These are phyloP conservation scores for Botia almorhae DNA, from an alignment of 2,797 vertebrate species.

Conservation along the genomic window DNA sequence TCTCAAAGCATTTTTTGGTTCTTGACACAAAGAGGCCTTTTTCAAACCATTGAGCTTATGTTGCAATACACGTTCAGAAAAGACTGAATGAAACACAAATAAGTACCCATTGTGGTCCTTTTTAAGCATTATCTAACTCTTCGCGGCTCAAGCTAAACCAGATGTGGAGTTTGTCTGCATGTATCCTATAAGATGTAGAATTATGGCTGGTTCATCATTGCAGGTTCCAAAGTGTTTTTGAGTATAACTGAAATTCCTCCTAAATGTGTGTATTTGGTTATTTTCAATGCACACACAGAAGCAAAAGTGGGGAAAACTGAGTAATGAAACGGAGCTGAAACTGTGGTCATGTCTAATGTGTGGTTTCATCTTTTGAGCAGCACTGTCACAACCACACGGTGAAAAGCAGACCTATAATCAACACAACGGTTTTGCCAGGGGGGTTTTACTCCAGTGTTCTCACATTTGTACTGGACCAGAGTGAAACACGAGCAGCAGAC, in stretches of 20 bases:
- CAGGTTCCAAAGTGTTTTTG: conserved; percentile 28
- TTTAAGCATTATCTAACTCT: conserved; percentile 35
- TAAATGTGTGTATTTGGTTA: conserved; percentile 23
- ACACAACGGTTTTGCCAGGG: conserved; percentile 33
- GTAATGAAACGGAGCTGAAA: conserved; percentile 45
- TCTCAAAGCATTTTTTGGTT: too few relatives aligned
- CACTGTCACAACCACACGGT: conserved; percentile 22
- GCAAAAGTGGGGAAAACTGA: conserved; percentile 42
- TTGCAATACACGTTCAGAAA: too few relatives aligned
- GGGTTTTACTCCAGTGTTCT: conserved; percentile 37
- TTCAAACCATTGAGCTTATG: conserved; percentile 9
- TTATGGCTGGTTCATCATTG: conserved; percentile 35
- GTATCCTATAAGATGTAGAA: conserved; percentile 45
- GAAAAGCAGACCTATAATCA: conserved; percentile 51
- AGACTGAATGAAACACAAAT: not conserved
- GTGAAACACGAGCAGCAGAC: conserved; percentile 10
- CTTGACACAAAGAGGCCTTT: not conserved
- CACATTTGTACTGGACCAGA: conserved; percentile 33
- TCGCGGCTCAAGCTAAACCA: conserved; percentile 16
- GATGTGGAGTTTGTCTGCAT: conserved; percentile 13
- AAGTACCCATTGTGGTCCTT: conserved; percentile 15
- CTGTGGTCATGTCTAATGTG: conserved; percentile 52
- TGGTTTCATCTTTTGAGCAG: conserved; percentile 46
- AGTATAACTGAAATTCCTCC: conserved; percentile 37
- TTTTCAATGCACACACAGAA: conserved; percentile 28